Percentiles rank a stretch among this genome's conserved stretches.
phyloP scores from a whole-genome alignment of 2,113 vertebrate genomes.

The Archocentrus centrarchus region DNA sequence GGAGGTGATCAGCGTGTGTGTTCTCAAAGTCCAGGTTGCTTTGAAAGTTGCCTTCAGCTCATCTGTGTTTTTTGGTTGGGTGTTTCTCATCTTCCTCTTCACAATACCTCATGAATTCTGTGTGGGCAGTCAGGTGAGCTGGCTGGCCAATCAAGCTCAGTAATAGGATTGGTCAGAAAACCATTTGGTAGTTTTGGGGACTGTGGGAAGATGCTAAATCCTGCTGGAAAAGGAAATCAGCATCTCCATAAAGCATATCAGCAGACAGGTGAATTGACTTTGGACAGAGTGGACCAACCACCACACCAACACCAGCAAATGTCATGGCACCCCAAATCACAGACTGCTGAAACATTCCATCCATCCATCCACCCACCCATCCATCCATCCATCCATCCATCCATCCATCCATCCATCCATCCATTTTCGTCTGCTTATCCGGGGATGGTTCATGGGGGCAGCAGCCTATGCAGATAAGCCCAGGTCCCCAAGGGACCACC shows the following conservation, averaged over 20 bases:
- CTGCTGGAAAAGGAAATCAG: background rate
- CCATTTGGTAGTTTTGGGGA: too few species aligned
- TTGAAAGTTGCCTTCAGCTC: background rate
- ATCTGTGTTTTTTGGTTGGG: background rate
- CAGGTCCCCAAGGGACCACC: too few species aligned
- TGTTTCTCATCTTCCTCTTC: background rate
- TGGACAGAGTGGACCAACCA: background rate
- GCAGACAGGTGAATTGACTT: background rate
- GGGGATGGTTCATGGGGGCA: too few species aligned
- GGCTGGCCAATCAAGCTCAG: background rate
- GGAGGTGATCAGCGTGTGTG: background rate
- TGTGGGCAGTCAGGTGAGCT: background rate
- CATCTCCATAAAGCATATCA: background rate
- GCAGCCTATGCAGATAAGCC: too few species aligned
- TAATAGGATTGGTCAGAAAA: background rate
- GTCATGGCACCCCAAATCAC: fast-evolving
- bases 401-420: too few species aligned
- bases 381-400: too few species aligned
- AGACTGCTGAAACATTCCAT: background rate
- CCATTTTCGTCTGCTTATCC: too few species aligned
- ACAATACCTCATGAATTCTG: background rate
- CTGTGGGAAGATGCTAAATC: background rate
- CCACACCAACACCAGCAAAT: background rate
- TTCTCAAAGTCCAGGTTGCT: background rate
- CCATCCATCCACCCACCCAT: too few species aligned